These are phyloP conservation scores for Sycophila sp. DNA, from an alignment of 1,140 invertebrate genomes.

Conservation along the genomic window DNA sequence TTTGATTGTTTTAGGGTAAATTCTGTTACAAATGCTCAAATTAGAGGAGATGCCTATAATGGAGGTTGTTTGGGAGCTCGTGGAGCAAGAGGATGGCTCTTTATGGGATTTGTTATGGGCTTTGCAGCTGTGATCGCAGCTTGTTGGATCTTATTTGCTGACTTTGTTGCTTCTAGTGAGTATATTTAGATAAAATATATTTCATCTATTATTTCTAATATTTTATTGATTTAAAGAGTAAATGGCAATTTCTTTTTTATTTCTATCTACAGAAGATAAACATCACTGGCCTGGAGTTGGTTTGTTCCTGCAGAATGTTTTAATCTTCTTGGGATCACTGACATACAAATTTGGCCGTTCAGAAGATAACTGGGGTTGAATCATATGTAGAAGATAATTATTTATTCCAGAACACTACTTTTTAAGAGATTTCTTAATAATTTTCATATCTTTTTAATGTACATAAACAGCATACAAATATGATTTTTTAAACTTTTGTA, in stretches of 20 bases:
- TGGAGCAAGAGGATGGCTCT: slow-evolving; percentile 94
- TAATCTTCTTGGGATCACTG: slow-evolving; percentile 92
- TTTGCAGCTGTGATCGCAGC: slow-evolving; percentile 96
- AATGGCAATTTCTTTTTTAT: too few relatives aligned
- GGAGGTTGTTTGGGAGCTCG: slow-evolving; percentile 89
- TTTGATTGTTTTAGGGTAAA: slow-evolving; percentile 80
- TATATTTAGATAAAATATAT: slow-evolving; percentile 22
- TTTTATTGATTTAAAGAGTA: not conserved
- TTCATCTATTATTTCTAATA: not conserved
- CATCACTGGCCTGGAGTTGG: slow-evolving; percentile 87
- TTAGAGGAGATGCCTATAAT: slow-evolving; percentile 87
- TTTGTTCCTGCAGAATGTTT: slow-evolving; percentile 93
- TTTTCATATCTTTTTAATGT: not conserved
- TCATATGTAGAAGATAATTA: not conserved
- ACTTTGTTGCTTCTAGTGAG: slow-evolving; percentile 70
- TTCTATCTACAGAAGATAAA: slow-evolving; percentile 45
- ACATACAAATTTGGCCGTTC: slow-evolving; percentile 94
- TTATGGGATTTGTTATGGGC: slow-evolving; percentile 94
- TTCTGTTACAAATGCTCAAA: slow-evolving; percentile 93
- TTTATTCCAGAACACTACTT: not conserved
- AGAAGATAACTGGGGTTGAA: slow-evolving; percentile 79
- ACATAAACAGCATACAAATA: not conserved
- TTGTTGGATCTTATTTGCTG: slow-evolving; percentile 93
- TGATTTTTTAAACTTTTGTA: not conserved
- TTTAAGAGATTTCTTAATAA: not conserved